Evolutionary conservation across 2,797 vertebrate genomes (phyloP).

Genomic region (Tympanoctomys barrerae): DNA sequence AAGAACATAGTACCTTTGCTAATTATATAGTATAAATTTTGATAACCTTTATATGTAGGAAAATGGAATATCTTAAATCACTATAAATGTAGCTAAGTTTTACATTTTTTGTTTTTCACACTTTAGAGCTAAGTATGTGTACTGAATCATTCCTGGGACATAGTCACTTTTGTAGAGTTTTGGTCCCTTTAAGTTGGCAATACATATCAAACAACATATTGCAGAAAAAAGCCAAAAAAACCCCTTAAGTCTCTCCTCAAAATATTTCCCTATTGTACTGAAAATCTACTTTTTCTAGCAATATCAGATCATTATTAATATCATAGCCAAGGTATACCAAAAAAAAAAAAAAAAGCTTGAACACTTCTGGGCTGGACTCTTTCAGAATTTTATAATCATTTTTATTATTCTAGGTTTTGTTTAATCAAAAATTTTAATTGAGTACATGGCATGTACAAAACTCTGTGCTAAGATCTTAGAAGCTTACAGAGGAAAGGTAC

Average conservation of each 20-base stretch:
- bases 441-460: neutral
- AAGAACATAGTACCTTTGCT: conserved; percentile 23
- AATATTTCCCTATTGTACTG: neutral
- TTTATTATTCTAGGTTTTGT: neutral
- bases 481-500: neutral
- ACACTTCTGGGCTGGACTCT: neutral
- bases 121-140: neutral
- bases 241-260: neutral
- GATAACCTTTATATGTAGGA: neutral
- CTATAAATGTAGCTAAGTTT: neutral
- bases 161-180: neutral
- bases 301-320: neutral
- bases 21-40: neutral
- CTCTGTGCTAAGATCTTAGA: neutral
- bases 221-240: conserved; percentile 20
- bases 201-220: neutral
- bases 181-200: neutral
- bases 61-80: conserved; percentile 33
- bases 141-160: neutral
- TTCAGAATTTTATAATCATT: neutral
- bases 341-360: neutral
- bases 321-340: neutral
- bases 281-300: neutral
- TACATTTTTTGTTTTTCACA: neutral
- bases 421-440: neutral